Conservation (phyloP, 1,140 invertebrate species). For the Atta colombica region DNA sequence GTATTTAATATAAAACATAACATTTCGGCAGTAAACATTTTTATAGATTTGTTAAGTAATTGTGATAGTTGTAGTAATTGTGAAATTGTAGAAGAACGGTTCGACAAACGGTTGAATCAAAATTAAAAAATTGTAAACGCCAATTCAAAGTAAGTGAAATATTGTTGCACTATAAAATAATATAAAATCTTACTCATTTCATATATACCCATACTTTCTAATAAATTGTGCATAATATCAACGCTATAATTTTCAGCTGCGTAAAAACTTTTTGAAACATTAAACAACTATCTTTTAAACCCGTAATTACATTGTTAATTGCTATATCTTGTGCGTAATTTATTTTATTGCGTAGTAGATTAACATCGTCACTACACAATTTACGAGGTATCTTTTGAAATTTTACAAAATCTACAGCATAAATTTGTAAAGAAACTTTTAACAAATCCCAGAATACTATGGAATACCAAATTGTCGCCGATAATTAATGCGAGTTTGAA, state of each 20-base stretch:
- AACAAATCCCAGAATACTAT: constrained; percentile 14
- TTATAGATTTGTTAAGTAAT: constrained; percentile 9
- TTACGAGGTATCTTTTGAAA: neutral
- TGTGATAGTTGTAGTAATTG: neutral
- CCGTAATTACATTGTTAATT: neutral
- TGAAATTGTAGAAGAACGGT: constrained; percentile 1
- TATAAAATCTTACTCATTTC: constrained; percentile 15
- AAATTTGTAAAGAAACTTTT: constrained; percentile 5
- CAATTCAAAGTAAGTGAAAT: constrained; percentile 20
- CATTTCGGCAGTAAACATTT: constrained; percentile 23
- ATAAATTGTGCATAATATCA: constrained; percentile 33
- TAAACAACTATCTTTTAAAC: constrained; percentile 27
- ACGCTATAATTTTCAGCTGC: constrained; percentile 26
- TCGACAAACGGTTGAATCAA: neutral
- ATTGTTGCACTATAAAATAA: neutral
- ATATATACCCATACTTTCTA: constrained; percentile 29
- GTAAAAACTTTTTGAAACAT: constrained; percentile 12
- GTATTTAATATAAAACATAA: neutral
- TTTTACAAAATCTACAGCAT: constrained; percentile 31
- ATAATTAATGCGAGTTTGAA: constrained; percentile 30
- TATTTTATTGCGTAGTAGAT: neutral
- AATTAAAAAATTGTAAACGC: constrained; percentile 25
- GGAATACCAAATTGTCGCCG: constrained; percentile 13
- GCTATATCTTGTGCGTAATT: constrained; percentile 7
- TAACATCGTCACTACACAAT: constrained; percentile 5